Base-by-base conservation (phyloP, 2,797 vertebrate species). In the Phalloptychus januarius region DNA sequence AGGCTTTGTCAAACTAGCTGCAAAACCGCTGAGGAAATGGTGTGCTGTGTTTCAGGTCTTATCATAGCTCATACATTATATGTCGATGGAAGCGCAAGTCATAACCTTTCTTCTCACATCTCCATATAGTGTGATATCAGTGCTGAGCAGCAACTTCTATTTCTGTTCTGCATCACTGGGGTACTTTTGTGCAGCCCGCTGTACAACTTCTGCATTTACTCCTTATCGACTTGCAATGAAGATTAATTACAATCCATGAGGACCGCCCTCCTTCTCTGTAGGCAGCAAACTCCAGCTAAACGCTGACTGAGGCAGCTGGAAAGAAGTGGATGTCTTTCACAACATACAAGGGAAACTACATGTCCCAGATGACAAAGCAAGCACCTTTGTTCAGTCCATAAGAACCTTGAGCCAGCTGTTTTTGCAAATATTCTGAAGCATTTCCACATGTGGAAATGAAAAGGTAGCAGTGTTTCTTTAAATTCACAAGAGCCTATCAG, bases 11-110 rank as follows among this genome's bases (percentile, higher is more conserved):
- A 81, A 86, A 80, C 71, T 72, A 77, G 83, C 77, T 61, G 46
- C 72, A 69, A 77, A 89, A 84, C 33, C 83, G 86, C 82, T 85
- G 87, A 89, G 79, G 73, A 79, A 79, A 87, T 42, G 76, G 71
- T 75, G 42, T 10, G 74, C 81, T 85, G 71, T 85, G 79, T 85
- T 84, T 81, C 81, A 81, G 73, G 61, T 67, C 77, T 83, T 80
- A 79, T 87, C 88, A 71, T 72, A 65, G 50, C 80, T 87, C 82
- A 76, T 89, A 80, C 77, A 78, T 83, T 83, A 80, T 73, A 80
- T 79, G 84, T 84, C 31, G 58, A 77, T 76, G 82, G 78, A 84
- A 78, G 58, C 71, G 40, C 52, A 8, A 80, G 81, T 83, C 79
- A 50, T 82, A 82, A 89, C 85, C 82, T 87, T 72, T 85, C 75